Percentiles rank a stretch among this genome's conserved stretches.
Evolutionary conservation across 2,888 invertebrate genomes (phyloP).

Genomic region (Cerceris ruficornis): DNA sequence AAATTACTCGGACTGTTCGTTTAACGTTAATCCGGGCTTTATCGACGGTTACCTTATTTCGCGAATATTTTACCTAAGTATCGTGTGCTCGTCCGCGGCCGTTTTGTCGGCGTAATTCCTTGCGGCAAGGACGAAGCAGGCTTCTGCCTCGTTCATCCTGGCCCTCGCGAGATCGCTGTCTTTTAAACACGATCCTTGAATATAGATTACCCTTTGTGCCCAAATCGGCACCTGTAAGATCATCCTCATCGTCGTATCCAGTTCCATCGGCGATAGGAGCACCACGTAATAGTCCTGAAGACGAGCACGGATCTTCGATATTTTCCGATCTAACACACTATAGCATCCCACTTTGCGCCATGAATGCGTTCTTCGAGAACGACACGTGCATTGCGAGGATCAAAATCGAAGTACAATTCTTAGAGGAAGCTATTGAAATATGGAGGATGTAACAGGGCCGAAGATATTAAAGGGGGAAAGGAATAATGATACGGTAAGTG

Average conservation of each 20-base stretch:
- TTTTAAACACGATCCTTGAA: slow-evolving; percentile 96
- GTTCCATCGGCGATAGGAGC: slow-evolving; percentile 97
- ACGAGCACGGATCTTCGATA: not conserved
- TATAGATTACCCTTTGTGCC: slow-evolving; percentile 97
- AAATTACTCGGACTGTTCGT: too few relatives aligned
- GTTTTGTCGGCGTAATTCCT: slow-evolving; percentile 98
- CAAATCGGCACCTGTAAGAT: slow-evolving; percentile 98
- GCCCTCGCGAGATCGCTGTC: slow-evolving; percentile 97
- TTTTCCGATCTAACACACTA: not conserved
- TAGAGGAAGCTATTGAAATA: too few relatives aligned
- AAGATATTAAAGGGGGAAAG: too few relatives aligned
- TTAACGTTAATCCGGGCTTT: too few relatives aligned
- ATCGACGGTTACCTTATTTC: not conserved
- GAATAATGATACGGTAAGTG: too few relatives aligned
- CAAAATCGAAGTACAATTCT: too few relatives aligned
- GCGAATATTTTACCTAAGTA: slow-evolving; percentile 83
- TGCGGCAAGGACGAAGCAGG: slow-evolving; percentile 98
- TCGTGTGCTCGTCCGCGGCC: slow-evolving; percentile 93
- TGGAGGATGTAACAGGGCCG: too few relatives aligned
- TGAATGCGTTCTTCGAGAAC: too few relatives aligned
- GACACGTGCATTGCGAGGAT: too few relatives aligned
- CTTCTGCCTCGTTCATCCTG: slow-evolving; percentile 98
- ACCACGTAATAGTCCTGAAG: slow-evolving; percentile 96
- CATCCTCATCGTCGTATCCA: slow-evolving; percentile 99
- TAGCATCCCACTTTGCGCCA: too few relatives aligned